These are phyloP conservation scores for Samia ricini DNA, from an alignment of 1,140 invertebrate genomes.

Conservation along the genomic window DNA sequence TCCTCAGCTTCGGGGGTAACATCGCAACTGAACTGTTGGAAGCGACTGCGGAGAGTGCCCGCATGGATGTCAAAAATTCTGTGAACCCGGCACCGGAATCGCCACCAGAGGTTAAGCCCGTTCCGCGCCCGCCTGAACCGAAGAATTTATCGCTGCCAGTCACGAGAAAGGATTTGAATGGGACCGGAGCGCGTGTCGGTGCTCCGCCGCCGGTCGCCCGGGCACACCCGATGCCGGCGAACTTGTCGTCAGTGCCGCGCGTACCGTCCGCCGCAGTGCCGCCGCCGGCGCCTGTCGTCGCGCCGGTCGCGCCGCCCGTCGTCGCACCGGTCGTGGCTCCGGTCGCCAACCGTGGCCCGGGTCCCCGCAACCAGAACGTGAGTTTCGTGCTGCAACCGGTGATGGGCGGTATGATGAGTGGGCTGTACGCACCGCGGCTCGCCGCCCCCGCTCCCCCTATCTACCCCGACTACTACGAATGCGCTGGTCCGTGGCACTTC, in stretches of 20 bases:
- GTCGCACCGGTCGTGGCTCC: conserved; percentile 16
- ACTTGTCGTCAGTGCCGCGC: conserved; percentile 30
- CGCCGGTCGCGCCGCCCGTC: neutral
- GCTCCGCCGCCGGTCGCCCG: conserved; percentile 27
- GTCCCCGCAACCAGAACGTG: conserved; percentile 61
- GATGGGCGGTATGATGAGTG: conserved; percentile 26
- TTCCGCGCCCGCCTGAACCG: conserved; percentile 23
- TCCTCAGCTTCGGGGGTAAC: conserved; percentile 66
- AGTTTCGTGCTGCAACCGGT: conserved; percentile 70
- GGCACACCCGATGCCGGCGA: conserved; percentile 43
- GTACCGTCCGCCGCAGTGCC: neutral
- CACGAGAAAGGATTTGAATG: neutral
- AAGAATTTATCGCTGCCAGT: conserved; percentile 19
- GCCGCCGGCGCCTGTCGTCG: neutral
- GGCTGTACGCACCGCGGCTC: conserved; percentile 36
- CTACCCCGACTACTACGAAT: conserved; percentile 64
- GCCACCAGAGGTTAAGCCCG: conserved; percentile 8
- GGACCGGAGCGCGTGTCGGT: neutral
- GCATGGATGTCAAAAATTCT: conserved; percentile 13
- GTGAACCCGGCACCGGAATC: neutral
- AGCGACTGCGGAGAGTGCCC: conserved; percentile 34
- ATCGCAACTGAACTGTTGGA: conserved; percentile 59
- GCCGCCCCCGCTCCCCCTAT: conserved; percentile 32
- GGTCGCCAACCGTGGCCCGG: conserved; percentile 4
- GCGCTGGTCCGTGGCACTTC: conserved; percentile 62